These are phyloP conservation scores for Temnothorax longispinosus DNA, from an alignment of 1,140 invertebrate species.

Conservation along the genomic window DNA sequence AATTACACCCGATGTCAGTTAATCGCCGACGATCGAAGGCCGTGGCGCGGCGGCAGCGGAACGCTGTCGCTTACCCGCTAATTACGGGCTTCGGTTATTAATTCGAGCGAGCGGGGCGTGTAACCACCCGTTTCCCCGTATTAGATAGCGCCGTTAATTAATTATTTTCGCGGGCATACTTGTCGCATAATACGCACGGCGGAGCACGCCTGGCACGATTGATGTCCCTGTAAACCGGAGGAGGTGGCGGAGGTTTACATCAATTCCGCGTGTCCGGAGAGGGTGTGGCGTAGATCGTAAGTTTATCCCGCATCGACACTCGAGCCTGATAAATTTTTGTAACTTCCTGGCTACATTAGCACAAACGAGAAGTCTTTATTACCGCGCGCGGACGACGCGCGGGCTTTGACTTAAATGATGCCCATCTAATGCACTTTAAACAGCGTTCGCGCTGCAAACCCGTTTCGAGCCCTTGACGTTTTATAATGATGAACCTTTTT, in stretches of 20 bases:
- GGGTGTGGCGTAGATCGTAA: constrained; percentile 26
- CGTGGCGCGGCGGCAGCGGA: constrained; percentile 43
- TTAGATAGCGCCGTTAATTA: constrained; percentile 81
- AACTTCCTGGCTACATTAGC: background rate
- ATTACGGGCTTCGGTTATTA: constrained; percentile 83
- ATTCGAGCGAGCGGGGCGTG: constrained; percentile 73
- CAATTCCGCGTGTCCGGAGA: background rate
- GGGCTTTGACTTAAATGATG: constrained; percentile 15
- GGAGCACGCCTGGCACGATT: background rate
- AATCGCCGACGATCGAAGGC: constrained; percentile 79
- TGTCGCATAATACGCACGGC: constrained; percentile 23
- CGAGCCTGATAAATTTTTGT: background rate
- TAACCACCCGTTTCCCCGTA: constrained; percentile 75
- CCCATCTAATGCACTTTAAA: constrained; percentile 13
- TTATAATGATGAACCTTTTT: background rate
- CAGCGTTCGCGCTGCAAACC: background rate
- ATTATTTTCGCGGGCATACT: constrained; percentile 74
- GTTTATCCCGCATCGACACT: background rate
- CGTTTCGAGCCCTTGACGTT: constrained; percentile 18
- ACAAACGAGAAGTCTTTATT: constrained; percentile 48
- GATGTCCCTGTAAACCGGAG: background rate
- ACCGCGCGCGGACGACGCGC: background rate
- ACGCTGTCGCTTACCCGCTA: constrained; percentile 77
- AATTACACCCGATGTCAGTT: constrained; percentile 79
- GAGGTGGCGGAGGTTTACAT: background rate